Evolutionary conservation across 2,888 invertebrate genomes (phyloP).

Genomic region (Scaeva pyrastri): DNA sequence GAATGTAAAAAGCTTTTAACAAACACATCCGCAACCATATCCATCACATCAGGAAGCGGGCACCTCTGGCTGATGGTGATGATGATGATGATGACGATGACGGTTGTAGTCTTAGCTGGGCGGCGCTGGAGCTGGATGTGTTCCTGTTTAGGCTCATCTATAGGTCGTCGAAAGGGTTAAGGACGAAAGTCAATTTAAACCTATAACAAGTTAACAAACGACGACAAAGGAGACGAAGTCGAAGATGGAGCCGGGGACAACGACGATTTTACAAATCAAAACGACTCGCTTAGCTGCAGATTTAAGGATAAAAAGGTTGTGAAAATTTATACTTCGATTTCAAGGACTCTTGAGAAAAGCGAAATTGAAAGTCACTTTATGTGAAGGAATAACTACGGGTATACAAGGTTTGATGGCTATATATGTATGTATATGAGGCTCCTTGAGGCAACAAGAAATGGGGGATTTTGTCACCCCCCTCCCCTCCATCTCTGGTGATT

Average conservation of each 20-base stretch:
- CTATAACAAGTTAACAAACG: constrained; percentile 30
- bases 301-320: constrained; percentile 35
- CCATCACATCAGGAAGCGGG: neutral
- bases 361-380: constrained; percentile 60
- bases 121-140: too few relatives aligned
- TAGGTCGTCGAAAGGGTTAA: constrained; percentile 61
- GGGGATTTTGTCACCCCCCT: constrained; percentile 45
- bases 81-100: neutral
- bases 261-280: constrained; percentile 40
- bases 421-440: too few relatives aligned
- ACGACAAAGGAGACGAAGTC: neutral
- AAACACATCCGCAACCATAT: constrained; percentile 20
- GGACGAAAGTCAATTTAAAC: constrained; percentile 60
- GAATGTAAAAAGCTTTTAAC: constrained; percentile 67
- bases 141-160: constrained; percentile 55
- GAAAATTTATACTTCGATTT: constrained; percentile 58
- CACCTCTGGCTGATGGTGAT: neutral
- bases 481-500: constrained; percentile 33
- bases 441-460: constrained; percentile 51
- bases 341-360: constrained; percentile 51
- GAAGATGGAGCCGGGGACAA: neutral
- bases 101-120: constrained; percentile 29
- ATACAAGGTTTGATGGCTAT: too few relatives aligned
- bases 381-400: too few relatives aligned
- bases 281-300: constrained; percentile 31